These are phyloP conservation scores for Scaptomyza flava DNA, from an alignment of 2,888 invertebrate genomes.

Conservation along the genomic window DNA sequence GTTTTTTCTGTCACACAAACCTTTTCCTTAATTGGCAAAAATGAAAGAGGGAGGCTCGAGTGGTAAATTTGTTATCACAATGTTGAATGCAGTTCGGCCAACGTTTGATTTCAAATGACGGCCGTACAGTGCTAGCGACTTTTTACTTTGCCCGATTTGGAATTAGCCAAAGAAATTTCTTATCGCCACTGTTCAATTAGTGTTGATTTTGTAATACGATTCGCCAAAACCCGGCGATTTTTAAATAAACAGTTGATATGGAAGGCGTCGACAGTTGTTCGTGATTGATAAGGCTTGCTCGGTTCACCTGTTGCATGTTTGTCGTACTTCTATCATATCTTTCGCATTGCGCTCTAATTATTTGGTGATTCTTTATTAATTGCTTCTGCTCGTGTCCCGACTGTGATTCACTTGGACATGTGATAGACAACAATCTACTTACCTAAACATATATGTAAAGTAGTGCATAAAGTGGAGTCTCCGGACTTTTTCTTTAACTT, in stretches of 20 bases:
- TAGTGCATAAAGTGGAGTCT: not conserved
- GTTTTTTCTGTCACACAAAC: conserved; percentile 40
- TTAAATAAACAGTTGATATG: conserved; percentile 63
- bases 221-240: conserved; percentile 58
- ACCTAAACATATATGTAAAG: not conserved
- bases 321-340: conserved; percentile 27
- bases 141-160: conserved; percentile 58
- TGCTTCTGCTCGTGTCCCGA: conserved; percentile 39
- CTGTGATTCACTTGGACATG: conserved; percentile 57
- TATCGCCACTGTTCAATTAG: conserved; percentile 66
- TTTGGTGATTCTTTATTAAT: conserved; percentile 71
- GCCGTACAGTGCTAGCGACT: conserved; percentile 17
- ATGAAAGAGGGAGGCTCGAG: conserved; percentile 6
- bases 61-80: conserved; percentile 35
- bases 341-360: conserved; percentile 57
- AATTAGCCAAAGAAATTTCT: conserved; percentile 52
- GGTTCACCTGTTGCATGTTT: conserved; percentile 13
- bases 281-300: conserved; percentile 64
- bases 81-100: conserved; percentile 61
- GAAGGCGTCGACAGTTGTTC: conserved; percentile 51
- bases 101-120: conserved; percentile 58
- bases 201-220: conserved; percentile 71
- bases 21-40: conserved; percentile 64
- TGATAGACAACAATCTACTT: conserved; percentile 48
- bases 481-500: no score